These are phyloP conservation scores for Buathra laborator DNA, from an alignment of 2,888 invertebrate species.

Conservation along the genomic window DNA sequence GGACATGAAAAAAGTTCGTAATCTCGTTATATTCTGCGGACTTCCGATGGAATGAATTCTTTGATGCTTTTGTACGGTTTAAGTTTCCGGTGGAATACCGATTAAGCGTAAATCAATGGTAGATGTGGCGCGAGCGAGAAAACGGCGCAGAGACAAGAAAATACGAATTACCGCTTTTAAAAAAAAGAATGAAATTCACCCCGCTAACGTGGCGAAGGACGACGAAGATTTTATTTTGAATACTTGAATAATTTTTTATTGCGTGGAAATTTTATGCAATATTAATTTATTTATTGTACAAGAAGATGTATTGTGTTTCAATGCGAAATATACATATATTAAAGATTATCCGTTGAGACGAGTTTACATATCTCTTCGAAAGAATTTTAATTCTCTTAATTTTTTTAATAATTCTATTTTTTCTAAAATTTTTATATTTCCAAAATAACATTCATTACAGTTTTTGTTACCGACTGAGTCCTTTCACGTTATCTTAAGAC, in stretches of 20 bases:
- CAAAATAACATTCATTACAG: too few relatives aligned
- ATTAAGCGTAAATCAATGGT: slow-evolving; percentile 24
- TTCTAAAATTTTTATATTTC: too few relatives aligned
- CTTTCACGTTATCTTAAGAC: too few relatives aligned
- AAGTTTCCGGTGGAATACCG: background rate
- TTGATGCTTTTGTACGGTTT: background rate
- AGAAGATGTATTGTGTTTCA: too few relatives aligned
- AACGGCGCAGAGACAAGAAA: slow-evolving; percentile 18
- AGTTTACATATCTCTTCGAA: too few relatives aligned
- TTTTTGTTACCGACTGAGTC: too few relatives aligned
- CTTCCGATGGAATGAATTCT: background rate
- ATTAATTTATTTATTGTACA: background rate
- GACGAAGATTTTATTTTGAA: slow-evolving; percentile 4
- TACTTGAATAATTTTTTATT: background rate
- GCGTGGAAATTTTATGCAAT: too few relatives aligned
- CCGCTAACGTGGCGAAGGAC: background rate
- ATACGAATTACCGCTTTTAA: background rate
- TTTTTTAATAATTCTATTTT: too few relatives aligned
- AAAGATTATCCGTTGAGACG: too few relatives aligned
- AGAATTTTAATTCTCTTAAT: too few relatives aligned
- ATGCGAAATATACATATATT: too few relatives aligned
- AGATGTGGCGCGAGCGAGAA: slow-evolving; percentile 22
- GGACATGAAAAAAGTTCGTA: slow-evolving; percentile 22
- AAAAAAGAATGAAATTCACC: background rate
- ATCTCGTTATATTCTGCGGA: background rate